A percentile compares a stretch with the other conserved stretches of the same genome.
phyloP scores from a whole-genome alignment of 2,797 vertebrate species.

The Sphenopsis melanotis region DNA sequence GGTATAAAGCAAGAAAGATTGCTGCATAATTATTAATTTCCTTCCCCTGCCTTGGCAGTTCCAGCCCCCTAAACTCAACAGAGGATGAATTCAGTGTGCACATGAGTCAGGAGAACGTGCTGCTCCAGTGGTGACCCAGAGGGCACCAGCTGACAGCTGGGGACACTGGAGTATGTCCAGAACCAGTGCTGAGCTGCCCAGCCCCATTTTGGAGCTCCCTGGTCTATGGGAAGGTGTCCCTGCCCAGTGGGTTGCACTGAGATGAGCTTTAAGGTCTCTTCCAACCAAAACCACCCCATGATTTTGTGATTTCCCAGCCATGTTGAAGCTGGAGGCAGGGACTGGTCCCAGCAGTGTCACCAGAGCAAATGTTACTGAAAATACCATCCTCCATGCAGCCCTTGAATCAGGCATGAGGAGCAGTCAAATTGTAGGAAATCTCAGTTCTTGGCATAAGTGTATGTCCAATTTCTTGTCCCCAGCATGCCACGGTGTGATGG shows the following conservation, averaged over 20 bases:
- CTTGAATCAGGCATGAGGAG: neutral
- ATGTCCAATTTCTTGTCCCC: neutral
- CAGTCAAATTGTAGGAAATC: neutral
- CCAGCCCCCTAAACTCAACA: neutral
- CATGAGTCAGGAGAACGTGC: neutral
- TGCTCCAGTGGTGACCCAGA: neutral
- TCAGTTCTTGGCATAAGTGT: neutral
- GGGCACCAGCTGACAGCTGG: neutral
- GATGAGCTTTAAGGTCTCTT: neutral
- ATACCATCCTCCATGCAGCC: neutral
- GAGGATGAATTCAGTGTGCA: neutral
- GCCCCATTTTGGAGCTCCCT: neutral
- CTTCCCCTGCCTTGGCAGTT: neutral
- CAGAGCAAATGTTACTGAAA: neutral
- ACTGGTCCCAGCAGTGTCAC: neutral
- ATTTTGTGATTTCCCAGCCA: neutral
- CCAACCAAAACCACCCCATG: neutral
- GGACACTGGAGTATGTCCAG: neutral
- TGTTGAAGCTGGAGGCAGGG: neutral
- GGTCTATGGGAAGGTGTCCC: rapidly evolving
- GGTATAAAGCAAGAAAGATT: neutral
- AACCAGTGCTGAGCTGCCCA: neutral
- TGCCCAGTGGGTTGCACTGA: neutral
- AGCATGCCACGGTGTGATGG: neutral
- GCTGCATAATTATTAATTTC: neutral